Evolutionary conservation across 2,797 vertebrate genomes (phyloP).

Genomic region (Ciconia nigra): DNA sequence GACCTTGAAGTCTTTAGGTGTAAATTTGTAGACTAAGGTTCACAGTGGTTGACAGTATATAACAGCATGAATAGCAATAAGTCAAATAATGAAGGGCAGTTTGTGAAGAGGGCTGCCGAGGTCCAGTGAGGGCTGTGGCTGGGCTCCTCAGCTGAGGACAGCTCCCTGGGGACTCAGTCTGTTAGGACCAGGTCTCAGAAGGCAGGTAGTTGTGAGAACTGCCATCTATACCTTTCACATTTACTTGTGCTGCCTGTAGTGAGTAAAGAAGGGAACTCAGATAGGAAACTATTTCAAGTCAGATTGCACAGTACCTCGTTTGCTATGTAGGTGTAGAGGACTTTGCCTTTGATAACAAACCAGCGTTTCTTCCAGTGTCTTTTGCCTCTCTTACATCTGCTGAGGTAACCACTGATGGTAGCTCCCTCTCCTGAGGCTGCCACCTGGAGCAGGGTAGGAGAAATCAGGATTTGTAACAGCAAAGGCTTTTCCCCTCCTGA

Average conservation of each 20-base stretch:
- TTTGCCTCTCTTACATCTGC: constrained; percentile 90
- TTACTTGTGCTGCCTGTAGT: not conserved
- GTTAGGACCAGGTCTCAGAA: not conserved
- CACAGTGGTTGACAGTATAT: not conserved
- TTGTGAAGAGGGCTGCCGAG: not conserved
- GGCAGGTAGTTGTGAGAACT: not conserved
- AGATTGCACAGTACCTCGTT: constrained; percentile 82
- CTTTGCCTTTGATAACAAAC: constrained; percentile 99
- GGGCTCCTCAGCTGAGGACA: too few relatives aligned
- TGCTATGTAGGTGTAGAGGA: constrained; percentile 93
- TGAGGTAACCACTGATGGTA: constrained; percentile 89
- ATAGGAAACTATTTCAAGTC: not conserved
- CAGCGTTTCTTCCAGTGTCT: constrained; percentile 95
- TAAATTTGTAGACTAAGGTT: not conserved
- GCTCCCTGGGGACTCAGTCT: not conserved
- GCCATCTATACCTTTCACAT: not conserved
- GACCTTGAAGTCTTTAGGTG: not conserved
- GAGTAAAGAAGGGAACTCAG: not conserved
- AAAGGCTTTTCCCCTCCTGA: not conserved
- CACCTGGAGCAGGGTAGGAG: constrained; percentile 76
- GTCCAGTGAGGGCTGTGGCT: not conserved
- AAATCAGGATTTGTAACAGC: constrained; percentile 10
- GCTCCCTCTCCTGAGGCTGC: constrained; percentile 86
- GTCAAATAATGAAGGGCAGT: not conserved
- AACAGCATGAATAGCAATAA: not conserved